Evolutionary conservation across 2,888 invertebrate genomes (phyloP), one percentile per base, ranked within the genome.

Genomic region (Lycocerus yunnanus): DNA sequence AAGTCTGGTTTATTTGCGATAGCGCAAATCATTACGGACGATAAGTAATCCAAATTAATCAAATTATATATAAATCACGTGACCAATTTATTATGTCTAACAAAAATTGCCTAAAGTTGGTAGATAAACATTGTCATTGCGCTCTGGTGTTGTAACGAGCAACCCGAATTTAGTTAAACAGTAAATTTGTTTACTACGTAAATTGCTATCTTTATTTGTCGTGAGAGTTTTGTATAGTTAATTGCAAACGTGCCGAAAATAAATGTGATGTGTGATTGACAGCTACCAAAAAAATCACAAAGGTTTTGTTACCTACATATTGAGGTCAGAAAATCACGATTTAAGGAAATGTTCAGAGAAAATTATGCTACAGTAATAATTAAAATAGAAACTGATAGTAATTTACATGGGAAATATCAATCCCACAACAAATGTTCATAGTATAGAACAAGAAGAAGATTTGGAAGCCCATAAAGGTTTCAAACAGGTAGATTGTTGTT

Each of bases 331-430:
- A 68, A 76, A 73, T 71, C 76, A 76, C 73, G 76, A 73, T 66
- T 72, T 69, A 69, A 61, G 63, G 74, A 76, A 71, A 76, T 76
- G 76, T 74, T 74, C 66, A 43, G 58, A 72, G 66, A 24, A 67
- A 69, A 60, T 68, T 67, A 67, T 10, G 15, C 58, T 61, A 16
- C 27, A 58, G 43, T 71, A 68, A 71, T 74, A 71, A 72, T 66
- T 60, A 68, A 71, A 73, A 14, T 66, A n/a, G 66, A 15, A 21
- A 18, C 60, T 70, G 68, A 68, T 71, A 24, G 67, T 77, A 78
- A 80, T 82, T 85, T 85, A 82, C 83, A 87, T 87, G 86, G 87
- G 86, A 82, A 87, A 86, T 84, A 84, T 82, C 81, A 81, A 81
- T 79, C 80, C 82, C 77, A 85, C 78, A 69, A 81, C 76, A 74